Conservation (phyloP, 2,888 invertebrate genomes). For the Orchesella flavescens region DNA sequence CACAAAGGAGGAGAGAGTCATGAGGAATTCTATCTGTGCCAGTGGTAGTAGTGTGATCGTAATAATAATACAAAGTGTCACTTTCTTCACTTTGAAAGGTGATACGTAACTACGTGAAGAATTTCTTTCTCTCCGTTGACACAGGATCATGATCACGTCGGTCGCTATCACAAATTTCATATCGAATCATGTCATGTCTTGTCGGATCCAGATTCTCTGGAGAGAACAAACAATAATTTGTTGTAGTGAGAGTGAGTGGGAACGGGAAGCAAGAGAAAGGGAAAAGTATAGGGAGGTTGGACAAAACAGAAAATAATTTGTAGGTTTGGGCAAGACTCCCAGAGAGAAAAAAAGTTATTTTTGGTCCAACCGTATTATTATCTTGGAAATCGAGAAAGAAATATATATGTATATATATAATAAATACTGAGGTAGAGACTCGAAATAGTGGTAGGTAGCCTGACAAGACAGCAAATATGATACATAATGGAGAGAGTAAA, state of each 20-base stretch:
- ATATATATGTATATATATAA: no score
- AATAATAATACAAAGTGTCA: constrained; percentile 52
- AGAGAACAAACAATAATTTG: constrained; percentile 56
- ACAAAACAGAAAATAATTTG: constrained; percentile 37
- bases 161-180: constrained; percentile 1
- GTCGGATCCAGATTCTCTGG: constrained; percentile 36
- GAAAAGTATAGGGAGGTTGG: not conserved
- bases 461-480: no score
- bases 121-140: no score
- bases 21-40: not conserved
- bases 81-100: constrained; percentile 36
- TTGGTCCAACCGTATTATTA: no score
- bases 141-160: constrained; percentile 16
- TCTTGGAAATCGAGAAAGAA: no score
- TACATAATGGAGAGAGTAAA: no score
- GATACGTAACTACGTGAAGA: constrained; percentile 13
- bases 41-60: constrained; percentile 1
- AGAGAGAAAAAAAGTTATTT: not conserved
- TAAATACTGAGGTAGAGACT: no score
- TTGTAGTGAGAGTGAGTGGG: constrained; percentile 16
- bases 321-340: constrained; percentile 18
- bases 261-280: constrained; percentile 14
- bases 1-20: not conserved
- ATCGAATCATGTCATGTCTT: not conserved
- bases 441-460: no score